phyloP scores from a whole-genome alignment of 2,888 invertebrate species.

The Polydesmus complanatus region DNA sequence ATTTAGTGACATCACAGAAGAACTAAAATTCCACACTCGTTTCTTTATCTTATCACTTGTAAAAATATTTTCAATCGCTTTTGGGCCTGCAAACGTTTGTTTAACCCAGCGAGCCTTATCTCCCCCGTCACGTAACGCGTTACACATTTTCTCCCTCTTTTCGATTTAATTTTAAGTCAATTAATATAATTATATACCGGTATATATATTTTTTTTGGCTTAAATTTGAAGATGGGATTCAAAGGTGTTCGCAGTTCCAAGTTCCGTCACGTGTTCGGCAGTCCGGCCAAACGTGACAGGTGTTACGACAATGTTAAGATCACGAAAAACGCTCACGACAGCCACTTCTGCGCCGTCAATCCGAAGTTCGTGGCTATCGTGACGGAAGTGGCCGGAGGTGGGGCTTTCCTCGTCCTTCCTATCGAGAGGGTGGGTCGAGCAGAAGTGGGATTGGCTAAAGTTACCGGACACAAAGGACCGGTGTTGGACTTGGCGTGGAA shows the following conservation, averaged over 20 bases:
- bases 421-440: constrained; percentile 90
- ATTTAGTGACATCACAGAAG: no score
- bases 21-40: no score
- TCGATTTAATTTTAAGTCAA: no score
- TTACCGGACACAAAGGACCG: constrained; percentile 92
- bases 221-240: constrained; percentile 58
- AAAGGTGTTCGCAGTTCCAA: constrained; percentile 93
- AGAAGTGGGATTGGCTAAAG: constrained; percentile 82
- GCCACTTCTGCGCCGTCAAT: constrained; percentile 95
- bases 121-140: no score
- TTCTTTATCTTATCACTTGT: no score
- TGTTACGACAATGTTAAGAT: constrained; percentile 96
- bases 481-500: constrained; percentile 96
- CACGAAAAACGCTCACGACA: constrained; percentile 90
- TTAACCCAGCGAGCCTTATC: no score
- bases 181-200: no score
- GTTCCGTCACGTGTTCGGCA: constrained; percentile 92
- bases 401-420: constrained; percentile 87
- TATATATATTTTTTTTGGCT: not conserved
- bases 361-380: constrained; percentile 95
- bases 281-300: constrained; percentile 82
- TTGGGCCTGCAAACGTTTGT: no score
- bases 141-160: no score
- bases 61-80: no score
- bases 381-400: constrained; percentile 91